Percentiles rank a stretch among this genome's conserved stretches.
Conservation (phyloP, 2,113 vertebrate genomes). For the Phalacrocorax brasilianus region DNA sequence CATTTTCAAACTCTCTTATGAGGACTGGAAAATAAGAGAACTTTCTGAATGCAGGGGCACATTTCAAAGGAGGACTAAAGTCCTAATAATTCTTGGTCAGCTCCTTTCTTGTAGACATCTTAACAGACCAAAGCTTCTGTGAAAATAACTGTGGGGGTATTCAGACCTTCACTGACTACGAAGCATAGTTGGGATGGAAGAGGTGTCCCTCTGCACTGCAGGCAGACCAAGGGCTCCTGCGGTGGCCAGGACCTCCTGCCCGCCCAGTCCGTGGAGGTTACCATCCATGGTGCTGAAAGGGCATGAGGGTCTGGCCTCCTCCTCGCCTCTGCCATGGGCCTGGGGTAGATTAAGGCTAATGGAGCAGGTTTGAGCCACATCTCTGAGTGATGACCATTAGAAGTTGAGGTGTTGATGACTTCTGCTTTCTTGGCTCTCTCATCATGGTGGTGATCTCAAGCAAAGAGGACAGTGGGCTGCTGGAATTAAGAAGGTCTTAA, state of each 20-base stretch:
- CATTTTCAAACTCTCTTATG: not conserved
- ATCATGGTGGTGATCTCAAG: not conserved
- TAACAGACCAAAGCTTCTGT: not conserved
- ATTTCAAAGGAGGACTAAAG: not conserved
- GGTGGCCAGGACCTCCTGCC: not conserved
- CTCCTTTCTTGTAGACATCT: not conserved
- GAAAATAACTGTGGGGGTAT: not conserved
- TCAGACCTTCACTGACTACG: fast-evolving
- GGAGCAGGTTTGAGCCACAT: not conserved
- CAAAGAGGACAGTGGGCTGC: not conserved
- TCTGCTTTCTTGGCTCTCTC: not conserved
- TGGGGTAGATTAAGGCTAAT: fast-evolving
- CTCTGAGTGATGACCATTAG: not conserved
- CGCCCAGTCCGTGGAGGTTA: not conserved
- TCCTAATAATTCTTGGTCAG: not conserved
- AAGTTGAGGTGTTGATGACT: not conserved
- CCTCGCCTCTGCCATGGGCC: no score
- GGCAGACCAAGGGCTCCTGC: not conserved
- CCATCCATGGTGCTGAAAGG: not conserved
- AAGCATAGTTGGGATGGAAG: not conserved
- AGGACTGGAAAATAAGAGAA: not conserved
- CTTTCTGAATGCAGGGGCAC: not conserved
- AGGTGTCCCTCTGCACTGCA: not conserved
- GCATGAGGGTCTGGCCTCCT: not conserved
- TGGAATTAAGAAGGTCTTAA: not conserved